phyloP scores from a whole-genome alignment of 2,113 vertebrate species.

The Tonatia bakeri region DNA sequence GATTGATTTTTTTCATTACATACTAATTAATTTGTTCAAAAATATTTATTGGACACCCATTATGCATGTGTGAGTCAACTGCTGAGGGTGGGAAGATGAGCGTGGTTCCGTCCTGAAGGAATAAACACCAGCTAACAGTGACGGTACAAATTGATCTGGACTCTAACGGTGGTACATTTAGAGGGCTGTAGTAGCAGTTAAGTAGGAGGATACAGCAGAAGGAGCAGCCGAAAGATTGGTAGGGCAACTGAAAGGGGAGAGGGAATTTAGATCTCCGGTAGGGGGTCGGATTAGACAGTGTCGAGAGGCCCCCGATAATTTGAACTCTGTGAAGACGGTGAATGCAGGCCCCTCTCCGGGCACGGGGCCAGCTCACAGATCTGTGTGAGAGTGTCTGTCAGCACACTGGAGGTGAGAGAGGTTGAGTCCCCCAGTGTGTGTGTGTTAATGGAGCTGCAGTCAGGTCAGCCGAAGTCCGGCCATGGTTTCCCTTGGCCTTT shows the following conservation, averaged over 20 bases:
- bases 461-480: neutral
- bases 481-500: neutral
- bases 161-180: neutral
- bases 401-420: neutral
- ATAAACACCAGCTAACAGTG: neutral
- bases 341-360: neutral
- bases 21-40: conserved; percentile 19
- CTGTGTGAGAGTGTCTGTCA: neutral
- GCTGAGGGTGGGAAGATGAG: neutral
- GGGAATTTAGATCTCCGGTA: neutral
- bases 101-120: neutral
- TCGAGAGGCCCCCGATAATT: neutral
- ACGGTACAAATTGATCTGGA: neutral
- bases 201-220: neutral
- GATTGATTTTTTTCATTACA: neutral
- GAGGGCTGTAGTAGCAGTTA: neutral
- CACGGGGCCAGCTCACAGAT: neutral
- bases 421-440: neutral
- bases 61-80: neutral
- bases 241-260: neutral
- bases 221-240: neutral
- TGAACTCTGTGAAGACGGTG: neutral
- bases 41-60: neutral
- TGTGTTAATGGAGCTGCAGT: neutral
- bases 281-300: neutral